phyloP scores from a whole-genome alignment of 1,140 invertebrate genomes.

The Tenebrio molitor region DNA sequence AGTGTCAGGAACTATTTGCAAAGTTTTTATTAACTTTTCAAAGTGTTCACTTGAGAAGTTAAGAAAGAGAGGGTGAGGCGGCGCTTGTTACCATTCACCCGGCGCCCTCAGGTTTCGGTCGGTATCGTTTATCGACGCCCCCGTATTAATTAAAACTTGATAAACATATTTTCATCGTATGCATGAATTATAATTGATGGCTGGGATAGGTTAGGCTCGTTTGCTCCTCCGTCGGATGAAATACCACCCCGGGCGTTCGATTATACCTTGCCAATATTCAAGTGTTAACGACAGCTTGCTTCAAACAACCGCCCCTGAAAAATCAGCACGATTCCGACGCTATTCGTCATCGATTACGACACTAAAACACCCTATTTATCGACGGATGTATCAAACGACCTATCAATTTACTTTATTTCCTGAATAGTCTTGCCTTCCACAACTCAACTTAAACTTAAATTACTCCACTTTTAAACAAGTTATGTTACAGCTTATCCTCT shows the following conservation, averaged over 20 bases:
- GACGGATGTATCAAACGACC: slow-evolving; percentile 38
- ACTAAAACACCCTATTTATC: slow-evolving; percentile 39
- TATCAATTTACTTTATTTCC: slow-evolving; percentile 37
- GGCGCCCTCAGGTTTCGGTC: slow-evolving; percentile 39
- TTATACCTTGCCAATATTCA: slow-evolving; percentile 40
- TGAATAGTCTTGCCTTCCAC: slow-evolving; percentile 30
- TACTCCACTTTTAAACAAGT: slow-evolving; percentile 40
- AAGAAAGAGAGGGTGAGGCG: slow-evolving; percentile 37
- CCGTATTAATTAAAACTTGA: slow-evolving; percentile 53
- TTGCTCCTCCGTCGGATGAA: slow-evolving; percentile 39
- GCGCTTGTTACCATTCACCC: slow-evolving; percentile 44
- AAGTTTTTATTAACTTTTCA: slow-evolving; percentile 51
- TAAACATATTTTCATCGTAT: slow-evolving; percentile 53
- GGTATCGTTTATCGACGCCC: slow-evolving; percentile 50
- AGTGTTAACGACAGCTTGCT: slow-evolving; percentile 42
- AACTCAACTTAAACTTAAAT: slow-evolving; percentile 39
- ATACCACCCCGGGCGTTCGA: slow-evolving; percentile 31
- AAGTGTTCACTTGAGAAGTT: slow-evolving; percentile 45
- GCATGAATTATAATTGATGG: slow-evolving; percentile 49
- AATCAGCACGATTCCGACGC: slow-evolving; percentile 22
- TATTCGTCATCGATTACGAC: slow-evolving; percentile 32
- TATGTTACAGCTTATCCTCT: slow-evolving; percentile 42
- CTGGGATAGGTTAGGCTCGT: slow-evolving; percentile 42
- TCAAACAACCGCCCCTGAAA: slow-evolving; percentile 26
- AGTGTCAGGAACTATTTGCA: slow-evolving; percentile 49